Conservation (phyloP, 2,888 invertebrate species). For the Mystacides longicornis region DNA sequence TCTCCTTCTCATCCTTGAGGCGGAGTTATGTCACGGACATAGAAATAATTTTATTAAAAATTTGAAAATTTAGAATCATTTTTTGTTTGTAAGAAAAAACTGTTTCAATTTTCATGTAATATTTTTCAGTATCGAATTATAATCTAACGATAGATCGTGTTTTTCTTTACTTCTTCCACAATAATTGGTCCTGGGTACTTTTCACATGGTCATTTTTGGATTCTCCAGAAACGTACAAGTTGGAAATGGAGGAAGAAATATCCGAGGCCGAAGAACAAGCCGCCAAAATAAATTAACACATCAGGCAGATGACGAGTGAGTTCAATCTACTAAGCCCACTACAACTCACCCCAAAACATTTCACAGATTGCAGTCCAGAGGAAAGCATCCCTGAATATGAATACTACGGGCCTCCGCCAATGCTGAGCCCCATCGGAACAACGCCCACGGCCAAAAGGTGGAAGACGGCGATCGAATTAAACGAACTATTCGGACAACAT, state of each 20-base stretch:
- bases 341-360: not conserved
- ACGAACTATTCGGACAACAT: not conserved
- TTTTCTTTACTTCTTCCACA: too few species aligned
- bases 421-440: not conserved
- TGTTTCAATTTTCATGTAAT: too few species aligned
- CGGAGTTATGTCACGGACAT: too few species aligned
- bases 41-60: too few species aligned
- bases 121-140: too few species aligned
- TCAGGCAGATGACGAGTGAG: not conserved
- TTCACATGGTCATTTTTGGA: not conserved
- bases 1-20: too few species aligned
- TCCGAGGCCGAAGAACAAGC: not conserved
- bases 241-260: not conserved
- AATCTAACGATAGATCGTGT: too few species aligned
- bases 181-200: too few species aligned
- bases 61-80: too few species aligned
- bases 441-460: not conserved
- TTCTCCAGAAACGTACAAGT: not conserved
- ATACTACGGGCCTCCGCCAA: not conserved
- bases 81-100: too few species aligned
- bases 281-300: not conserved
- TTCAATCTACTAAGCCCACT: not conserved
- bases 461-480: not conserved
- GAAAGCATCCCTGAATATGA: not conserved
- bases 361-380: too few species aligned